Base-by-base conservation (phyloP, 37 sponge, comb jelly and placozoan species). In the Ianthella basta region DNA sequence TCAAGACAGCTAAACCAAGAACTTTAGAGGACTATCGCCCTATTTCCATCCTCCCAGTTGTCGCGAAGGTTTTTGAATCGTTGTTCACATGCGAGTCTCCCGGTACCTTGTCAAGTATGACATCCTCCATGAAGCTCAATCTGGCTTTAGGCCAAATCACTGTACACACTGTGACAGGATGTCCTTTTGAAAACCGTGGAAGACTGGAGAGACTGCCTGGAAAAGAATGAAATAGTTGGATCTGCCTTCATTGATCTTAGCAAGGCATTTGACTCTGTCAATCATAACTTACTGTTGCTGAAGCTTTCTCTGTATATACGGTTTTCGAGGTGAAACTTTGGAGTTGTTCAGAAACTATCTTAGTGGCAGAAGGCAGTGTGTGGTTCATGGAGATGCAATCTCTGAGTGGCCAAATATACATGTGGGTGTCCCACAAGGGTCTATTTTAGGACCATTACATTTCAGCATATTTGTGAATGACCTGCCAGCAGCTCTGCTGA, bases 241-340 rank as follows among this genome's bases (percentile, higher is more conserved):
- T 20, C 80, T 0, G 80, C 79, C 18, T 54, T 77, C 13, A 39
- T 86, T 40, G 80, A 86, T 55, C 68, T 86, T 4, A 79, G 80
- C 35, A 86, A 78, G 55, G 86, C 80, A 6, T 86, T 86, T 80
- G 86, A 86, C 67, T 60, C 56, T 41, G 38, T 86, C 15, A 67
- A 79, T 54, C 86, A 86, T 56, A 3, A 65, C 19, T 63, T 86
- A 34, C 80, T 86, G 55, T 54, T 79, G 10, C 50, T 63, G 56
- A 79, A 86, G 80, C n/a, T n/a, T n/a, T n/a, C 55, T 86, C 37
- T 32, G 79, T 4, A 10, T 20, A 13, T 79, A 86, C 10, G 86
- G 68, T 15, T 23, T 79, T 30, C 25, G 69, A 6, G 86, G 69
- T 5, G 5, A 6, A 13, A 3, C 72, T 10, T 34, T 70, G 32